These are phyloP conservation scores for Bombyx huttoni DNA, from an alignment of 2,888 invertebrate genomes.

Conservation along the genomic window DNA sequence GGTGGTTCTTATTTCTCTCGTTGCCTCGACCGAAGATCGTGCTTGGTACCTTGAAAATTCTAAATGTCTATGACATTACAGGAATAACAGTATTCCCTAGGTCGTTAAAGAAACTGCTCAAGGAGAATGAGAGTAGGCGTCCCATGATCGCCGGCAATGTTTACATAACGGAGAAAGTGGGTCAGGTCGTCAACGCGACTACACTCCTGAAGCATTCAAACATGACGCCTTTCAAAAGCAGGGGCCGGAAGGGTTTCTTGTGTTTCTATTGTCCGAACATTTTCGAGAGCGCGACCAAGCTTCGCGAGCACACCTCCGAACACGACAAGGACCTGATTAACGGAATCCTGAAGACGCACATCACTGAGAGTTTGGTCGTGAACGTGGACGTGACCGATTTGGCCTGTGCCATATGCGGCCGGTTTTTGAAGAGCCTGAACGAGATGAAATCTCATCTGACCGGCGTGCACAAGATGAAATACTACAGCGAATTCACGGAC, in stretches of 20 bases:
- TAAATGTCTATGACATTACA: constrained; percentile 8
- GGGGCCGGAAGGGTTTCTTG: constrained; percentile 38
- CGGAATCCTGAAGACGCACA: constrained; percentile 30
- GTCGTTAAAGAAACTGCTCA: constrained; percentile 21
- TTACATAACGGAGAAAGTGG: constrained; percentile 38
- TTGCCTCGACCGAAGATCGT: no score
- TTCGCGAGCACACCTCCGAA: constrained; percentile 25
- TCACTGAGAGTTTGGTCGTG: constrained; percentile 38
- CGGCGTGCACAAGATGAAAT: constrained; percentile 34
- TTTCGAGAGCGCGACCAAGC: constrained; percentile 27
- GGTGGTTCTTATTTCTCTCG: no score
- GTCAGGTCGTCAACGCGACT: constrained; percentile 32
- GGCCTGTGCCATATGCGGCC: constrained; percentile 33
- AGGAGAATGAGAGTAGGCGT: constrained; percentile 11
- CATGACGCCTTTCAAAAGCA: constrained; percentile 42
- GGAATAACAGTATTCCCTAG: constrained; percentile 26
- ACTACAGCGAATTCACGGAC: constrained; percentile 31
- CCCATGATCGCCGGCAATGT: constrained; percentile 6
- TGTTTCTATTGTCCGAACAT: constrained; percentile 47
- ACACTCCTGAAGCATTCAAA: constrained; percentile 38
- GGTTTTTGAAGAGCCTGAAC: constrained; percentile 21
- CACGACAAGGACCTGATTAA: constrained; percentile 27
- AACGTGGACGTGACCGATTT: constrained; percentile 46
- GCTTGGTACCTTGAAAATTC: no score
- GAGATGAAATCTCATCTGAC: constrained; percentile 40